Percentiles rank a stretch among this genome's conserved stretches.
These are phyloP conservation scores for Amblyjoppa proteus DNA, from an alignment of 2,888 invertebrate species.

Conservation along the genomic window DNA sequence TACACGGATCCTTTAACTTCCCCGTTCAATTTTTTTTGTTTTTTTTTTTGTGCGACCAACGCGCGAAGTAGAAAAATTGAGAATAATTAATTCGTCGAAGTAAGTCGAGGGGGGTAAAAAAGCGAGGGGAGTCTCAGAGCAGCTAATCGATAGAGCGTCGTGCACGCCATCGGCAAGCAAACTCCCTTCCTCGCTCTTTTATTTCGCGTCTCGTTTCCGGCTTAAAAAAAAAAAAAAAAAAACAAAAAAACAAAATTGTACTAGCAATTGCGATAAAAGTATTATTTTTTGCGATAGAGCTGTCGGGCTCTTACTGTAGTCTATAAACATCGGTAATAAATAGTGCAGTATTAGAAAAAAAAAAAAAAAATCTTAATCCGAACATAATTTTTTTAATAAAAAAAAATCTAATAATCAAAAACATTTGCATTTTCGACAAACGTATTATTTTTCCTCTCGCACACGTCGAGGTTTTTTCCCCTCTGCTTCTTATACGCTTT, in stretches of 20 bases:
- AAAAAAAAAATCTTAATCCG: neutral
- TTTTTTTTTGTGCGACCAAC: neutral
- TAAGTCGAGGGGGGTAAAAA: neutral
- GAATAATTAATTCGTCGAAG: slow-evolving; percentile 16
- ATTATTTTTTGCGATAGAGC: neutral
- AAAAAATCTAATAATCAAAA: no score
- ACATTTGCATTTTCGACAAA: no score
- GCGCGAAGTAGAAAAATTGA: neutral
- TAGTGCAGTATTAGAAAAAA: neutral
- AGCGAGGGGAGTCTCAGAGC: neutral
- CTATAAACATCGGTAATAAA: no score
- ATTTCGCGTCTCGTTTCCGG: neutral
- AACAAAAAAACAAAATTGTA: no score
- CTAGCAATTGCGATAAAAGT: no score
- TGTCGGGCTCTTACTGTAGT: neutral
- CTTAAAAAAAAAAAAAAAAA: no score
- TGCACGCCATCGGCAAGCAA: slow-evolving; percentile 15
- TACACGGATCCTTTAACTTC: neutral
- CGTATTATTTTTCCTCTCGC: neutral
- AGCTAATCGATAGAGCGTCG: slow-evolving; percentile 26
- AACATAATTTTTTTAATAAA: no score
- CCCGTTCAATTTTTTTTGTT: neutral
- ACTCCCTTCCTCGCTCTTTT: neutral
- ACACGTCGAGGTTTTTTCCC: neutral
- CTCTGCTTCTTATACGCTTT: no score